Evolutionary conservation across 2,113 vertebrate species (phyloP), one percentile per base, ranked within the genome.

Genomic region (Oncorhynchus keta): DNA sequence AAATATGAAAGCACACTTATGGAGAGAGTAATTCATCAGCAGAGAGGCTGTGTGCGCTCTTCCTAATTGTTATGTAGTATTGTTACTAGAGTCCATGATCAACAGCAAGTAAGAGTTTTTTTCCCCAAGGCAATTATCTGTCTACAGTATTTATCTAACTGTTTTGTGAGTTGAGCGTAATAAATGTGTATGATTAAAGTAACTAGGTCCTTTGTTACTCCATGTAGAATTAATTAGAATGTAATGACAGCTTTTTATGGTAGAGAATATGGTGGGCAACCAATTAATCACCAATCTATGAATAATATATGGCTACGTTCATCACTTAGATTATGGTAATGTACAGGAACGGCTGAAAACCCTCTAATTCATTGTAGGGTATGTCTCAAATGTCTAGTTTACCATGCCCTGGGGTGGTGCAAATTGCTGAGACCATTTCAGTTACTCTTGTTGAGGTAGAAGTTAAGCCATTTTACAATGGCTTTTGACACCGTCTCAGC

Each of bases 201-300:
- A 81, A 83, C 75, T 82, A 79, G 76, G 79, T 87, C 81, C 80
- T 91, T 88, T 85, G 83, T 84, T 86, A 74, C 73, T 78, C 89
- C 70, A n/a, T 86, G 88, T 88, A 83, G 85, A 92, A 91, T 84
- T 91, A 91, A 91, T 91, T 89, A 73, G 32, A 90, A 84, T 90
- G 87, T 89, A 87, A 90, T 91, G 81, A 84, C 84, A 81, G 68
- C 48, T 84, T 88, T 91, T 85, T 87, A 85, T 84, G 77, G 39
- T 51, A 67, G 18, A 61, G 76, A 86, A 87, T 88, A 80, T 81
- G 75, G 71, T 73, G 49, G 76, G n/a, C 79, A 81, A 79, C 68
- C 79, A 88, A 86, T 88, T 89, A 86, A 90, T 90, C 81, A 86
- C 70, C 76, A 75, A 83, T 85, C 83, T 76, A 86, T 77, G 70